These are phyloP conservation scores for Ectobius pallidus DNA, from an alignment of 2,888 invertebrate species.

Conservation along the genomic window DNA sequence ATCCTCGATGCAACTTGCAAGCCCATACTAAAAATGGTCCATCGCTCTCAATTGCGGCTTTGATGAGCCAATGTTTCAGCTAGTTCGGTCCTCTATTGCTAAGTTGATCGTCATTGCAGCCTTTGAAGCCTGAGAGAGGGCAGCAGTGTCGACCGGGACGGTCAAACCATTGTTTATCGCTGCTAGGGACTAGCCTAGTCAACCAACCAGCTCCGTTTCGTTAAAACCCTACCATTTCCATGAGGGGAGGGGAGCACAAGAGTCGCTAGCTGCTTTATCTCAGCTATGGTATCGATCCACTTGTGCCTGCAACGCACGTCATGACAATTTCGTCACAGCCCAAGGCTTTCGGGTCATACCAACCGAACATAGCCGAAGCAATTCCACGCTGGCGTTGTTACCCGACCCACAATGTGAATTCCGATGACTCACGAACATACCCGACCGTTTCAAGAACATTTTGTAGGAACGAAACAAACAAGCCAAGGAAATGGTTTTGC, in stretches of 20 bases:
- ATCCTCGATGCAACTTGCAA: not conserved
- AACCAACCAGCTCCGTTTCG: slow-evolving; percentile 40
- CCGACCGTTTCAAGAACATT: slow-evolving; percentile 16
- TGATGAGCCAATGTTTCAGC: slow-evolving; percentile 7
- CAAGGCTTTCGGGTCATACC: slow-evolving; percentile 46
- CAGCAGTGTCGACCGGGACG: slow-evolving; percentile 13
- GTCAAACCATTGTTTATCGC: slow-evolving; percentile 30
- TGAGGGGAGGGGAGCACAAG: slow-evolving; percentile 36
- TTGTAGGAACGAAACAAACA: slow-evolving; percentile 30
- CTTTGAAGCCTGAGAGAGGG: slow-evolving; percentile 21
- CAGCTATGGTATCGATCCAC: slow-evolving; percentile 33
- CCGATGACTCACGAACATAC: slow-evolving; percentile 30
- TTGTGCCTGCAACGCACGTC: slow-evolving; percentile 42
- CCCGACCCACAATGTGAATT: slow-evolving; percentile 26
- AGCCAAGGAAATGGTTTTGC: slow-evolving; percentile 24
- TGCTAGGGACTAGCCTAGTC: slow-evolving; percentile 32
- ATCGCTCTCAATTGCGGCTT: slow-evolving; percentile 4
- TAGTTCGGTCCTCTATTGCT: slow-evolving; percentile 1
- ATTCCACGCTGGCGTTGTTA: slow-evolving; percentile 26
- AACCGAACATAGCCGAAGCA: slow-evolving; percentile 43
- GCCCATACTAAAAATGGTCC: not conserved
- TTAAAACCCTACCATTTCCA: slow-evolving; percentile 41
- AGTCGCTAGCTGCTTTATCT: slow-evolving; percentile 37
- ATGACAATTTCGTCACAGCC: slow-evolving; percentile 47
- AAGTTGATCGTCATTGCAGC: slow-evolving; percentile 26